These are phyloP conservation scores for Mythimna impura DNA, from an alignment of 2,888 invertebrate genomes.

Conservation along the genomic window DNA sequence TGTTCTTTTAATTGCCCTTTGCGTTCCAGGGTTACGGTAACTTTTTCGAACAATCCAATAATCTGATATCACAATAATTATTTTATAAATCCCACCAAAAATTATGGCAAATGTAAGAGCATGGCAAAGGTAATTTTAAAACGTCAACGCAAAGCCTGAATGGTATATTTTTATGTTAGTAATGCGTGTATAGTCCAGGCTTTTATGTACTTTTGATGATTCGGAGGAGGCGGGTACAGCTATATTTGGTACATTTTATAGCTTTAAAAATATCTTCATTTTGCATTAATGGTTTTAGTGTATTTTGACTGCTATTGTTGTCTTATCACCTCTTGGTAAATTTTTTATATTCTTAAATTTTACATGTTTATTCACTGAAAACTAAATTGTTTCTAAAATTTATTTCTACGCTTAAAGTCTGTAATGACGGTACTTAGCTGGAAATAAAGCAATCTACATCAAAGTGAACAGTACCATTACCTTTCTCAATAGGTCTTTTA, in stretches of 20 bases:
- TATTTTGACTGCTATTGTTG: slow-evolving; percentile 13
- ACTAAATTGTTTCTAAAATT: background rate
- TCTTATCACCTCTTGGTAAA: background rate
- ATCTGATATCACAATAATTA: too few species aligned
- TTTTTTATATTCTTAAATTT: slow-evolving; percentile 4
- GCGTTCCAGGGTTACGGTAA: too few species aligned
- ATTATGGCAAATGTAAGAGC: background rate
- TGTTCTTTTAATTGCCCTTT: too few species aligned
- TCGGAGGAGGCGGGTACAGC: slow-evolving; percentile 22
- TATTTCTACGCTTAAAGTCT: background rate
- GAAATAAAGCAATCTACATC: slow-evolving; percentile 51
- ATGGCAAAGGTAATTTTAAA: background rate
- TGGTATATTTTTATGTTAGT: slow-evolving; percentile 24
- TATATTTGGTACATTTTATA: slow-evolving; percentile 45
- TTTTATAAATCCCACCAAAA: background rate
- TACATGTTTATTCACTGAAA: background rate
- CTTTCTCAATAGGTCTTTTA: slow-evolving; percentile 47
- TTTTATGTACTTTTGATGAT: slow-evolving; percentile 51
- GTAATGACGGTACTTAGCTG: slow-evolving; percentile 2
- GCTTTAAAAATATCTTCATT: slow-evolving; percentile 43
- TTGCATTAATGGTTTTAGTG: slow-evolving; percentile 13
- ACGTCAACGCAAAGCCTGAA: slow-evolving; percentile 31
- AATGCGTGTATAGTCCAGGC: slow-evolving; percentile 36
- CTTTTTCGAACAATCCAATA: too few species aligned
- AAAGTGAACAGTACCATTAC: slow-evolving; percentile 44